Base-by-base conservation (phyloP, 2,888 invertebrate species). In the Exocentrus adspersus region DNA sequence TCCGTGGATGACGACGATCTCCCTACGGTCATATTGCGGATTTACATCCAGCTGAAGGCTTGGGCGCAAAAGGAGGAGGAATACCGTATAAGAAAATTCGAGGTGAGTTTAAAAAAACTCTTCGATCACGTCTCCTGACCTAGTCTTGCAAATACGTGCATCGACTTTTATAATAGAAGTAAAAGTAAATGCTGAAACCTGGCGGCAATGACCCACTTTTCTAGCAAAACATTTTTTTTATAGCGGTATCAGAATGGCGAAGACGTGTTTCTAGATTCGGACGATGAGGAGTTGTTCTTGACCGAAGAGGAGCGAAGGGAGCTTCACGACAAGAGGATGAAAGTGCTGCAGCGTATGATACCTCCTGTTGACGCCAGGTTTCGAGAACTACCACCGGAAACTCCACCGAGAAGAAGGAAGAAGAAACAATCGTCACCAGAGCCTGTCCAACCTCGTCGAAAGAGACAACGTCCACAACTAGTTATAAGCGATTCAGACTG, bases 201-300 rank as follows among this genome's bases (percentile, higher is more conserved):
- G 5, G 5, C n/a, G n/a, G n/a, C n/a, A n/a, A n/a, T n/a, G n/a
- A n/a, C n/a, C n/a, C n/a, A n/a, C n/a, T n/a, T n/a, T n/a, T n/a
- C n/a, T n/a, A n/a, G n/a, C n/a, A n/a, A n/a, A n/a, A n/a, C 24
- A 5, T 24, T 17, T 43, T 46, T 9, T 17, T 48, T 6, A 56
- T 17, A 67, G 67, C 59, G 42, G 20, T 65, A 57, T 54, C 60
- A 54, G 53, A 56, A 54, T 20, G 65, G 63, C 7, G 61, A 60
- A 12, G 57, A 59, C 43, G 46, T 63, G 5, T 50, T 54, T 2
- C 48, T 68, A n/a, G 65, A 65, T 46, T 50, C 62, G 2, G 68
- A 65, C 21, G 68, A 68, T 51, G 58, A 63, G 24, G 61, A 65
- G 24, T 28, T 68, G 17, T 65, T 68, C 30, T 21, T 68, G 1